A percentile compares a stretch with the other conserved stretches of the same genome.
Evolutionary conservation across 2,888 invertebrate species (phyloP).

Genomic region (Drosophila putrida): DNA sequence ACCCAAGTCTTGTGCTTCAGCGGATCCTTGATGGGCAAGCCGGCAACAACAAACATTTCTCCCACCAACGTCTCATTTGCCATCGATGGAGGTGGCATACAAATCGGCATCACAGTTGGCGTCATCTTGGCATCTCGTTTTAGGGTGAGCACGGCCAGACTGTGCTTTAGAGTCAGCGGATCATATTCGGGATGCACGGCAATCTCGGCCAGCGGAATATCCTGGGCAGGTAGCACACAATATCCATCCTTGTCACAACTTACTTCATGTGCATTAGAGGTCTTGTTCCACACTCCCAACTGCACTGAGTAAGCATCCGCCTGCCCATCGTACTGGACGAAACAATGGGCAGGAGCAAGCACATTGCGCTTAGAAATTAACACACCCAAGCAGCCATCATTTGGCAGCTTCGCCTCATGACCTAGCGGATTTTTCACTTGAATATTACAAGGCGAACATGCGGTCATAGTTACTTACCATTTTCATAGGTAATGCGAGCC

Average conservation of each 20-base stretch:
- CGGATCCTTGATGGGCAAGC: slow-evolving; percentile 31
- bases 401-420: slow-evolving; percentile 43
- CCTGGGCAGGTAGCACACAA: slow-evolving; percentile 62
- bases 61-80: slow-evolving; percentile 49
- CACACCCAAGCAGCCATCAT: slow-evolving; percentile 55
- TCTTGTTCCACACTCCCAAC: slow-evolving; percentile 66
- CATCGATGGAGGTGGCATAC: slow-evolving; percentile 58
- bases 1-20: slow-evolving; percentile 54
- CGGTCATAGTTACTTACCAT: slow-evolving; percentile 38
- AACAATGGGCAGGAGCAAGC: slow-evolving; percentile 67
- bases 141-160: slow-evolving; percentile 58
- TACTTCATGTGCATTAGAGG: slow-evolving; percentile 22
- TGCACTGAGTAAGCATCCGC: slow-evolving; percentile 63
- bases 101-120: slow-evolving; percentile 61
- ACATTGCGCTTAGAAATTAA: slow-evolving; percentile 61
- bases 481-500: slow-evolving; percentile 50
- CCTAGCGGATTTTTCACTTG: slow-evolving; percentile 25
- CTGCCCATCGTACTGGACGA: slow-evolving; percentile 54
- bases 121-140: slow-evolving; percentile 47
- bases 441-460: neutral
- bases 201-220: slow-evolving; percentile 53
- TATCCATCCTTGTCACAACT: slow-evolving; percentile 54
- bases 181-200: slow-evolving; percentile 67
- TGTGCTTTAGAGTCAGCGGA: slow-evolving; percentile 54
- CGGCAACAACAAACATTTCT: slow-evolving; percentile 46